Base-by-base conservation (phyloP, 2,113 vertebrate species). In the Sapajus apella region DNA sequence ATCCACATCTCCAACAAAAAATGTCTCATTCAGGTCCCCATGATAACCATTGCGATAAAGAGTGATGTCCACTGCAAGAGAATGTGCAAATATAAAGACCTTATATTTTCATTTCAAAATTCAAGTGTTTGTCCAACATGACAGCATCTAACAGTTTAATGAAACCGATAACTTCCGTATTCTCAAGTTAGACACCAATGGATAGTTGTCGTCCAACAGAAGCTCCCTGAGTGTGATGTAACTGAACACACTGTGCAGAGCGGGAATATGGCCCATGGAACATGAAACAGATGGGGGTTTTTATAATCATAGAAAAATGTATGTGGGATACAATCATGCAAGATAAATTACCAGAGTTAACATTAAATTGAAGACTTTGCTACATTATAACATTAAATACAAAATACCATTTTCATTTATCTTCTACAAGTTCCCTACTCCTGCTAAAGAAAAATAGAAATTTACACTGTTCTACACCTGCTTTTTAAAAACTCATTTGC, bases 21-120 rank as follows among this genome's bases (percentile, higher is more conserved):
- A 99, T 0, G 99, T 99, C 98, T 99, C 99, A 0, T 99, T 99
- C 91, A 99, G 99, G 98, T 99, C 99, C 17, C 99, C 99, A 3
- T 99, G 99, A 98, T 99, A 99, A 98, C 99, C 99, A 10, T 99
- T 99, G 97, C 99, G 99, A 98, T 99, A 99, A 92, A 99, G 99
- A 1, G 99, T 99, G 98, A 99, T 99, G 97, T 99, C 99, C 99
- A 99, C 99, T 99, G 98, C 35, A 97, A 97, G 96, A 20, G 88
- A 43, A 91, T 5, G 75, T 0, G 43, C 79, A 96, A 88, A 75
- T 8, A 87, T 6, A 85, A 70, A 90, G 43, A 45, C 43, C 40
- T 75, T 18, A 79, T 72, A 1, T 58, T 87, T 92, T 40, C 20
- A 87, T 37, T 73, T 77, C 75, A 95, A 80, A 92, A n/a, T 11